Evolutionary conservation across 2,797 vertebrate genomes (phyloP).

Genomic region (Botia almorhae): DNA sequence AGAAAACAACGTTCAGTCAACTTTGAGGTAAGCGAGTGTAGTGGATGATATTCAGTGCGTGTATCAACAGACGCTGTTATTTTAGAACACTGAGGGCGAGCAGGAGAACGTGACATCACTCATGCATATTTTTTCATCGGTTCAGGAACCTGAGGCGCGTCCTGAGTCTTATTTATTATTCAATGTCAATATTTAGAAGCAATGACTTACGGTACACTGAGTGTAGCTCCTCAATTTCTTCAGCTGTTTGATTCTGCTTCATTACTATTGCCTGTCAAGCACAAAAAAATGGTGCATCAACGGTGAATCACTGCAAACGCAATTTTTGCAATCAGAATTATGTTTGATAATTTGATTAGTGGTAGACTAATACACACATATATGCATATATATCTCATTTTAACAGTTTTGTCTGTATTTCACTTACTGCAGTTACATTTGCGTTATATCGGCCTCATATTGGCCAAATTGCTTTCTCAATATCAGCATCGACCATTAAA

Average conservation of each 20-base stretch:
- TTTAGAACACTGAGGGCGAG: slow-evolving; percentile 9
- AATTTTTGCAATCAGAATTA: neutral
- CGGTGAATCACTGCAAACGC: neutral
- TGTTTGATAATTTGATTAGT: too few relatives aligned
- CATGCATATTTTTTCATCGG: slow-evolving; percentile 9
- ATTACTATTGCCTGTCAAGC: slow-evolving; percentile 83
- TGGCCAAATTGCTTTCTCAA: too few relatives aligned
- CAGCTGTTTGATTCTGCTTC: slow-evolving; percentile 86
- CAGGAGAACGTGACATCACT: slow-evolving; percentile 18
- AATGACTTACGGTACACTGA: slow-evolving; percentile 88
- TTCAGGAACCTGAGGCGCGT: slow-evolving; percentile 9
- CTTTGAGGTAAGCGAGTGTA: neutral
- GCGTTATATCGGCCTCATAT: too few relatives aligned
- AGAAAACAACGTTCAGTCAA: neutral
- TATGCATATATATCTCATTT: too few relatives aligned
- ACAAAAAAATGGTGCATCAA: slow-evolving; percentile 29
- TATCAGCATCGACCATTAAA: too few relatives aligned
- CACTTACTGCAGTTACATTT: too few relatives aligned
- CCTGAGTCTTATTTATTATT: slow-evolving; percentile 11
- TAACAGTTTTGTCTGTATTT: too few relatives aligned
- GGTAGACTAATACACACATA: too few relatives aligned
- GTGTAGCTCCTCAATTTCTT: slow-evolving; percentile 90
- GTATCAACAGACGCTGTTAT: slow-evolving; percentile 27
- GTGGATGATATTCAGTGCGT: neutral
- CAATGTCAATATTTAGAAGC: slow-evolving; percentile 20